Conservation (phyloP, 2,888 invertebrate species). For the Eucriotettix oculatus region DNA sequence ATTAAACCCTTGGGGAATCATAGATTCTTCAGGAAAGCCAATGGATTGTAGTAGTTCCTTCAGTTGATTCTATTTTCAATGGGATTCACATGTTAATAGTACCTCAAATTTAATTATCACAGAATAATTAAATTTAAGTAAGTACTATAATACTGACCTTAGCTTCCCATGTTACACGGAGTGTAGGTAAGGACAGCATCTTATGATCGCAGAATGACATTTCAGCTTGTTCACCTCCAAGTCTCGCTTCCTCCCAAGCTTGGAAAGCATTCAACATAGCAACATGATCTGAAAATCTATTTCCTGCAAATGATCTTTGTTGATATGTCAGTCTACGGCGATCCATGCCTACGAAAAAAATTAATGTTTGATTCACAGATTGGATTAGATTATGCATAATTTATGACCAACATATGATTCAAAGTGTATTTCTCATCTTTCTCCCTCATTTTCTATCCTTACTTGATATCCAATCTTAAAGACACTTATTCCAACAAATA, state of each 20-base stretch:
- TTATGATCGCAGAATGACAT: slow-evolving; percentile 79
- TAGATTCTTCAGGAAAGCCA: slow-evolving; percentile 82
- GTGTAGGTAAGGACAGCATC: slow-evolving; percentile 72
- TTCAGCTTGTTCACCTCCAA: slow-evolving; percentile 44
- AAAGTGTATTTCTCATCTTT: no score
- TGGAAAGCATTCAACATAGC: slow-evolving; percentile 88
- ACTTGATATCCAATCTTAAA: no score
- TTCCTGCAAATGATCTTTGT: slow-evolving; percentile 75
- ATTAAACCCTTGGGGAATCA: slow-evolving; percentile 57
- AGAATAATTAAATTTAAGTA: background rate
- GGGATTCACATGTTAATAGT: background rate
- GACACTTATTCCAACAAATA: no score
- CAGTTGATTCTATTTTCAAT: slow-evolving; percentile 37
- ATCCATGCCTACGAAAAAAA: slow-evolving; percentile 20
- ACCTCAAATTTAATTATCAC: background rate
- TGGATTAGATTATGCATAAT: background rate
- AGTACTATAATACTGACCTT: slow-evolving; percentile 30
- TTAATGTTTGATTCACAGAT: background rate
- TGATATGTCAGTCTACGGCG: slow-evolving; percentile 58
- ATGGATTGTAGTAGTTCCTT: slow-evolving; percentile 48
- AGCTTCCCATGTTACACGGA: slow-evolving; percentile 84
- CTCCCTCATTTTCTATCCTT: no score
- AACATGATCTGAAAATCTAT: slow-evolving; percentile 82
- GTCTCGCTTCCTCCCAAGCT: slow-evolving; percentile 35
- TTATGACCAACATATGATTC: background rate